phyloP scores from a whole-genome alignment of 2,797 vertebrate species.

The Chiroxiphia lanceolata region DNA sequence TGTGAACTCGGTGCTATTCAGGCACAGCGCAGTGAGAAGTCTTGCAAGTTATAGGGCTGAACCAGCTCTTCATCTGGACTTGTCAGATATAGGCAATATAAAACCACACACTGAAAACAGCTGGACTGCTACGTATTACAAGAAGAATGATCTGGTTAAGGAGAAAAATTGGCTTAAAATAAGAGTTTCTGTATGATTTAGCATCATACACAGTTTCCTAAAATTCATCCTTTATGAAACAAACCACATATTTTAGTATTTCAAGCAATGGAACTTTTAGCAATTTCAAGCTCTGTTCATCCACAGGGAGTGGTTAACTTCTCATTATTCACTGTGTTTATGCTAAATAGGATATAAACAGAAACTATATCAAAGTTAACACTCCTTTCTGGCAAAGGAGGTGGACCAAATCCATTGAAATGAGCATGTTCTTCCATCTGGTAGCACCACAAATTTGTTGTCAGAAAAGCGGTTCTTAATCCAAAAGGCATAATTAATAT shows the following conservation, averaged over 20 bases:
- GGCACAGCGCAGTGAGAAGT: fast-evolving
- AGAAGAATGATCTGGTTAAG: not conserved
- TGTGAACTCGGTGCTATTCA: not conserved
- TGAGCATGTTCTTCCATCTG: not conserved
- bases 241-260: not conserved
- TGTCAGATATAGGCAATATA: fast-evolving
- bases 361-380: not conserved
- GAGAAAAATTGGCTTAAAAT: not conserved
- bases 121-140: not conserved
- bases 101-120: not conserved
- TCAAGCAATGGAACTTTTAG: not conserved
- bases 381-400: not conserved
- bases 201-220: not conserved
- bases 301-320: not conserved
- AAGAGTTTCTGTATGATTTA: not conserved
- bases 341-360: not conserved
- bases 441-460: not conserved
- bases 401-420: not conserved
- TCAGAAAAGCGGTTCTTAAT: not conserved
- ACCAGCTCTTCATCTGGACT: not conserved
- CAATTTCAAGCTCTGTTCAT: not conserved
- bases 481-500: not conserved
- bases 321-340: not conserved
- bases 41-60: not conserved
- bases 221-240: not conserved